Evolutionary conservation across 2,888 invertebrate species (phyloP).

Genomic region (Eristalis tenax): DNA sequence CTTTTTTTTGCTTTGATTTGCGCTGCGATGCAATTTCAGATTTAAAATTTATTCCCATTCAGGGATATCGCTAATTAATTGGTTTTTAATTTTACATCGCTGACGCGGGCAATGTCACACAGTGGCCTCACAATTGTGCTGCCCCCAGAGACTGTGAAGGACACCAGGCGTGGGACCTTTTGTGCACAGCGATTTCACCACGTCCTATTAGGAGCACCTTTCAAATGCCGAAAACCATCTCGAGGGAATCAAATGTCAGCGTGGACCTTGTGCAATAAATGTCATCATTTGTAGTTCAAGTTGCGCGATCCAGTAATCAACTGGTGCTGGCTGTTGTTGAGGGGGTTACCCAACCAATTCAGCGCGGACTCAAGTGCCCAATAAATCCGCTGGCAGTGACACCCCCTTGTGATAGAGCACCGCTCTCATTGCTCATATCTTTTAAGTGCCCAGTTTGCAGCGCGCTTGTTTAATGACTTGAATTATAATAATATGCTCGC

Average conservation of each 20-base stretch:
- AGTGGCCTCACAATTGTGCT: neutral
- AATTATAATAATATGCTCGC: neutral
- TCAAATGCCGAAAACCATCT: neutral
- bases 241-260: neutral
- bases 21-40: neutral
- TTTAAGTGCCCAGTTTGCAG: neutral
- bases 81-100: constrained; percentile 42
- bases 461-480: neutral
- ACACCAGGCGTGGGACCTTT: neutral
- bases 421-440: neutral
- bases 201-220: neutral
- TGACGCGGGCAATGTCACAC: constrained; percentile 23
- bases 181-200: too few species aligned
- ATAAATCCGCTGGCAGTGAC: neutral
- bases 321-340: neutral
- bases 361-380: neutral
- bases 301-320: neutral
- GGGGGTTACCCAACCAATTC: neutral
- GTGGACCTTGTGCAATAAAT: neutral
- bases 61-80: constrained; percentile 60
- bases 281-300: neutral
- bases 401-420: neutral
- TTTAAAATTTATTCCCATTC: constrained; percentile 37
- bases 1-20: neutral
- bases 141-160: neutral